phyloP scores from a whole-genome alignment of 2,797 vertebrate species.

The Yasuhikotakia modesta region DNA sequence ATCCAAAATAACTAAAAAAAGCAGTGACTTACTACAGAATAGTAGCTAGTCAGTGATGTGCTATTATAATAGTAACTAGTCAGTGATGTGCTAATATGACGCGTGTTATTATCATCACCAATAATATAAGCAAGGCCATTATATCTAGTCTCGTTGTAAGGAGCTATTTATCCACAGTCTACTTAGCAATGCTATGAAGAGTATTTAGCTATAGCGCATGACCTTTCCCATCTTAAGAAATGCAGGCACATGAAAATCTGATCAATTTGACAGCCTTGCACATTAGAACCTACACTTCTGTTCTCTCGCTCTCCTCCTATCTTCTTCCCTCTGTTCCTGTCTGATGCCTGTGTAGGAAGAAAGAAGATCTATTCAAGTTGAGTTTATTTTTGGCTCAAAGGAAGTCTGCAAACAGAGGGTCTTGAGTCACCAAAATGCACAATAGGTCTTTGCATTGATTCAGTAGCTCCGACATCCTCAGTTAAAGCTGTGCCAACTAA shows the following conservation, averaged over 20 bases:
- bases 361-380: constrained; percentile 55
- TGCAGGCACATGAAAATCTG: constrained; percentile 40
- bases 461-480: constrained; percentile 30
- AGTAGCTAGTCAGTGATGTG: not conserved
- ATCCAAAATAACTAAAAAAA: too few relatives aligned
- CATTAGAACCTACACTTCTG: constrained; percentile 32
- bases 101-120: too few relatives aligned
- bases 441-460: constrained; percentile 55
- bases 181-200: too few relatives aligned
- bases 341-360: constrained; percentile 52
- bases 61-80: too few relatives aligned
- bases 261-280: constrained; percentile 45
- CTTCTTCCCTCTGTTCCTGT: constrained; percentile 10
- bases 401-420: constrained; percentile 71
- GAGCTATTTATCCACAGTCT: constrained; percentile 14
- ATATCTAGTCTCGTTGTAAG: not conserved
- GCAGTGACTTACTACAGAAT: not conserved
- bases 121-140: constrained; percentile 1
- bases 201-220: constrained; percentile 20
- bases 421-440: constrained; percentile 72
- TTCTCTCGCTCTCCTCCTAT: constrained; percentile 4
- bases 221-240: constrained; percentile 42
- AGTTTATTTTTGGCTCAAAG: constrained; percentile 75
- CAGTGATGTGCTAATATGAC: not conserved
- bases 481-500: constrained; percentile 40